Base-by-base conservation (phyloP, 2,113 vertebrate species). In the Hyperopisus bebe region DNA sequence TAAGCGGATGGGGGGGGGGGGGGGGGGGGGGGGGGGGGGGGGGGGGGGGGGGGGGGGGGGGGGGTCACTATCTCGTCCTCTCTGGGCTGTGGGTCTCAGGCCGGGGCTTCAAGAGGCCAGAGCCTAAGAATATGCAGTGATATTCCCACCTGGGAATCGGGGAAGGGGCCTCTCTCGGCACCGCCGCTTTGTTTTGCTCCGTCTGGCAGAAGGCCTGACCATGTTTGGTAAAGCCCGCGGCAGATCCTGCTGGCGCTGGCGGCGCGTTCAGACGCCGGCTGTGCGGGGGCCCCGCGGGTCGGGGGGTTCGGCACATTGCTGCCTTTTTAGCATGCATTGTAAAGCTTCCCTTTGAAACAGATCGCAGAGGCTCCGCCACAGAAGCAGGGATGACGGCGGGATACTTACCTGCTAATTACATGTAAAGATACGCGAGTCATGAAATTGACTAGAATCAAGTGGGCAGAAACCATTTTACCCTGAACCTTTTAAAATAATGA, bases 181-280 rank as follows among this genome's bases (percentile, higher is more conserved):
- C 88, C 90, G 92, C 86, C 84, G 24, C 85, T 53, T 70, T 95
- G 94, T 95, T 96, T 95, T 94, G 91, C 93, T 94, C 91, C 90
- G 92, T 93, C 93, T 93, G 94, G 93, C 90, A 94, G 89, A 91
- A 94, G 92, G 92, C 87, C 91, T 95, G 93, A 90, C 96, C 95
- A 95, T 96, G 93, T 96, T 96, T 96, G 95, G 95, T 96, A 94
- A 96, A 91, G 92, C 88, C 92, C 4, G 92, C 92, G 82, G 92
- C 53, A 47, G 70, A 93, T 95, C 93, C 93, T 92, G 48, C 70
- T 89, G 88, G 90, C 91, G 94, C 92, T 93, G 93, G 93, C 88
- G 44, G 80, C 5, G 70, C 10, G 70, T 7, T 77, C 70, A 42
- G 74, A 17, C 74, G 35, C 13, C 31, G 70, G 70, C 70, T 90